Evolutionary conservation across 2,797 vertebrate genomes (phyloP).

Genomic region (Aulostomus chinensis): DNA sequence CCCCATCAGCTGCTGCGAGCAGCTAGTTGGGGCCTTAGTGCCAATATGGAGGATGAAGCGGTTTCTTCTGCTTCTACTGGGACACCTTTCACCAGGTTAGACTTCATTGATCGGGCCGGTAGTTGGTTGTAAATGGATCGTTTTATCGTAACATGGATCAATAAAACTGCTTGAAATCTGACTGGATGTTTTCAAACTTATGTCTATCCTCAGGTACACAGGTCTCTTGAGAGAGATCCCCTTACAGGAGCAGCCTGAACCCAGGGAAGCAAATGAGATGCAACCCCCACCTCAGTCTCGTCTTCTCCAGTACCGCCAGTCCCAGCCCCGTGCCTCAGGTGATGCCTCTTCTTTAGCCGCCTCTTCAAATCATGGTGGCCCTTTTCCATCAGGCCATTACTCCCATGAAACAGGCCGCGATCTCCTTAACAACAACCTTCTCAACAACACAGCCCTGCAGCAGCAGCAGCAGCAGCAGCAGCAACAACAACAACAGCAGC

Average conservation of each 20-base stretch:
- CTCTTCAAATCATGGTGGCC: slow-evolving; percentile 80
- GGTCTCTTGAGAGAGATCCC: slow-evolving; percentile 92
- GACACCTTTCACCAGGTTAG: slow-evolving; percentile 87
- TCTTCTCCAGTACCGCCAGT: slow-evolving; percentile 95
- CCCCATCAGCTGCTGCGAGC: slow-evolving; percentile 88
- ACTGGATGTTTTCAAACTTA: background rate
- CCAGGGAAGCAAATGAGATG: slow-evolving; percentile 89
- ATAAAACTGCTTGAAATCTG: background rate
- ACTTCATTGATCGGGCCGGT: no score
- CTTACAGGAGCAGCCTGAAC: slow-evolving; percentile 87
- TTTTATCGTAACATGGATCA: background rate
- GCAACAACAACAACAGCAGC: slow-evolving; percentile 83
- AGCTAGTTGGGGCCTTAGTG: slow-evolving; percentile 88
- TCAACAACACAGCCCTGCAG: slow-evolving; percentile 85
- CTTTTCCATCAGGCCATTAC: slow-evolving; percentile 81
- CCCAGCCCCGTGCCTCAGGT: slow-evolving; percentile 88
- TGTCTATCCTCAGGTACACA: slow-evolving; percentile 84
- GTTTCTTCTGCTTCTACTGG: slow-evolving; percentile 61
- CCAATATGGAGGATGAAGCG: slow-evolving; percentile 87
- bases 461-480: slow-evolving; percentile 85
- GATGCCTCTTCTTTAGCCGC: slow-evolving; percentile 88
- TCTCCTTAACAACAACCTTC: slow-evolving; percentile 79
- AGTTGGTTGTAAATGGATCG: no score
- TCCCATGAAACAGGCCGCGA: slow-evolving; percentile 84
- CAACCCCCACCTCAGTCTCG: slow-evolving; percentile 97